A percentile compares a stretch with the other conserved stretches of the same genome.
These are phyloP conservation scores for Smittia sp. DNA, from an alignment of 2,888 invertebrate species.

Conservation along the genomic window DNA sequence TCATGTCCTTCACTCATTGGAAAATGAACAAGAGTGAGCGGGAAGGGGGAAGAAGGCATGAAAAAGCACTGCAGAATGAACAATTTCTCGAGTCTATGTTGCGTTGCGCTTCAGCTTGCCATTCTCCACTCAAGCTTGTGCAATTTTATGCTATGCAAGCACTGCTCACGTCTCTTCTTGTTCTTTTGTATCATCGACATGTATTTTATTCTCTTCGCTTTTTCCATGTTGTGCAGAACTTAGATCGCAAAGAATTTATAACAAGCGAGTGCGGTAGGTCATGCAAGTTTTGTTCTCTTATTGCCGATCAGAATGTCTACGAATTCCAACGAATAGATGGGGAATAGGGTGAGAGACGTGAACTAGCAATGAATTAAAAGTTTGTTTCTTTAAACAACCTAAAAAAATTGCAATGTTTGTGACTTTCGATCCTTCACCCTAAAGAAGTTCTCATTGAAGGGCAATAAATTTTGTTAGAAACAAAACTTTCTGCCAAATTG, in stretches of 20 bases:
- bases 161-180: background rate
- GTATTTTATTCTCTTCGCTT: background rate
- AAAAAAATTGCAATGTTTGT: too few relatives aligned
- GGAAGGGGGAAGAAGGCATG: background rate
- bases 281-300: background rate
- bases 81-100: background rate
- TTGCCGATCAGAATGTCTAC: too few relatives aligned
- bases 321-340: too few relatives aligned
- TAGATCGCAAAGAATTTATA: slow-evolving; percentile 13
- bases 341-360: too few relatives aligned
- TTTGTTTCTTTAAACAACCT: too few relatives aligned
- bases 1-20: slow-evolving; percentile 34
- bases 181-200: background rate
- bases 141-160: background rate
- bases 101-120: background rate
- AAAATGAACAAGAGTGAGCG: background rate
- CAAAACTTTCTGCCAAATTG: slow-evolving; percentile 24
- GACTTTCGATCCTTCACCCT: too few relatives aligned
- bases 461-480: too few relatives aligned
- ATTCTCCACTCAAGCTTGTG: background rate
- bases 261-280: slow-evolving; percentile 32
- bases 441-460: too few relatives aligned
- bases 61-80: background rate
- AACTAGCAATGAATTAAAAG: too few relatives aligned
- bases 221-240: background rate